Conservation (phyloP, 2,888 invertebrate species). For the Frankliniella fusca region DNA sequence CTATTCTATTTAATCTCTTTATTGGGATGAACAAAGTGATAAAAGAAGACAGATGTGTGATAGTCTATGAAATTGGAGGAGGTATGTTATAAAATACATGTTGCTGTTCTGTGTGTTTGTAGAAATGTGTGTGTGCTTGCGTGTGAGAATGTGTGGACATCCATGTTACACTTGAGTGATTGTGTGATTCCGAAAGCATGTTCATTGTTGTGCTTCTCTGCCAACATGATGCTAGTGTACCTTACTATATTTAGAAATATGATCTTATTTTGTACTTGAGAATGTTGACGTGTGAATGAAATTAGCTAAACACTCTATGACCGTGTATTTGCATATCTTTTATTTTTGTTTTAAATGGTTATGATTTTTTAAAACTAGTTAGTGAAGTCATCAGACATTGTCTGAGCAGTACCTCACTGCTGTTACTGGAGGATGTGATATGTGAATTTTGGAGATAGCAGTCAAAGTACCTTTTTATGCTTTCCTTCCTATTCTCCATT, state of each 20-base stretch:
- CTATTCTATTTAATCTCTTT: background rate
- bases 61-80: background rate
- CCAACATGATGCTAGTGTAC: background rate
- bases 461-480: background rate
- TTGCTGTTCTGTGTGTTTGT: background rate
- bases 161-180: background rate
- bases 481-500: background rate
- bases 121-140: background rate
- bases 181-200: background rate
- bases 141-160: slow-evolving; percentile 5
- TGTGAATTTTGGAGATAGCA: background rate
- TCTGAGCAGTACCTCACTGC: background rate
- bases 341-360: background rate
- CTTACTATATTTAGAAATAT: background rate
- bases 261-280: slow-evolving; percentile 3
- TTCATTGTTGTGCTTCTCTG: background rate
- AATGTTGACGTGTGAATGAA: background rate
- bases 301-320: background rate
- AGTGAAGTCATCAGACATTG: background rate
- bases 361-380: background rate
- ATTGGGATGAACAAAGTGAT: slow-evolving; percentile 17
- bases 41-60: slow-evolving; percentile 20
- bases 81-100: background rate
- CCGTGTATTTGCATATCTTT: background rate
- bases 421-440: background rate